Conservation (phyloP, 1,140 invertebrate species). For the Brachionus calyciflorus region DNA sequence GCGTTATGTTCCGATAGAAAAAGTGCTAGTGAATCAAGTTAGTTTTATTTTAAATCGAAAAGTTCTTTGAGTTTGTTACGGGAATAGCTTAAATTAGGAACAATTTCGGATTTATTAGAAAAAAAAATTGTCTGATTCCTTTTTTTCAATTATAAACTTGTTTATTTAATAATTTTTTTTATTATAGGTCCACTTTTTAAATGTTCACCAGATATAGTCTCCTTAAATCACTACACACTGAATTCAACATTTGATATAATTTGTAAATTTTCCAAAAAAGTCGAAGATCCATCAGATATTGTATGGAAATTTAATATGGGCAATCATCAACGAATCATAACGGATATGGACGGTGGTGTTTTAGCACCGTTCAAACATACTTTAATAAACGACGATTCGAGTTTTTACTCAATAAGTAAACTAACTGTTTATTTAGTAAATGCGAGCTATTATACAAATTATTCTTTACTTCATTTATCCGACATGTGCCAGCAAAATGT, state of each 20-base stretch:
- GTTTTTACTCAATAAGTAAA: conserved; percentile 14
- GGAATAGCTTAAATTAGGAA: no score
- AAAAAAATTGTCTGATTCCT: no score
- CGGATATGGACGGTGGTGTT: conserved; percentile 2
- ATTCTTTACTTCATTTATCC: conserved; percentile 6
- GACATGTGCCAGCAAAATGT: conserved; percentile 20
- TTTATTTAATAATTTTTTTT: not conserved
- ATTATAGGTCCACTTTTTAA: conserved; percentile 34
- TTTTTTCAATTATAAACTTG: not conserved
- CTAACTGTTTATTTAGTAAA: conserved; percentile 21
- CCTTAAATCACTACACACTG: not conserved
- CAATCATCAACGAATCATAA: conserved; percentile 4
- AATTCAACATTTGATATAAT: conserved; percentile 21
- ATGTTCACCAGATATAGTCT: conserved; percentile 41
- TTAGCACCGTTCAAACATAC: conserved; percentile 8
- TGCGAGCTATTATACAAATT: conserved; percentile 30
- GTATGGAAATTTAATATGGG: conserved; percentile 17
- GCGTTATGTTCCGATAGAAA: no score
- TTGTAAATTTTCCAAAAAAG: conserved; percentile 27
- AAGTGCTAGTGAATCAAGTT: no score
- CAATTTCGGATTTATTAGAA: no score
- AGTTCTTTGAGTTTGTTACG: no score
- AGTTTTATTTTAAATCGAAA: no score
- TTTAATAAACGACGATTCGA: conserved; percentile 8
- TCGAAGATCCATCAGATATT: conserved; percentile 23